A percentile compares a stretch with the other conserved stretches of the same genome.
These are phyloP conservation scores for Amaurobius ferox DNA, from an alignment of 2,888 invertebrate genomes.

Conservation along the genomic window DNA sequence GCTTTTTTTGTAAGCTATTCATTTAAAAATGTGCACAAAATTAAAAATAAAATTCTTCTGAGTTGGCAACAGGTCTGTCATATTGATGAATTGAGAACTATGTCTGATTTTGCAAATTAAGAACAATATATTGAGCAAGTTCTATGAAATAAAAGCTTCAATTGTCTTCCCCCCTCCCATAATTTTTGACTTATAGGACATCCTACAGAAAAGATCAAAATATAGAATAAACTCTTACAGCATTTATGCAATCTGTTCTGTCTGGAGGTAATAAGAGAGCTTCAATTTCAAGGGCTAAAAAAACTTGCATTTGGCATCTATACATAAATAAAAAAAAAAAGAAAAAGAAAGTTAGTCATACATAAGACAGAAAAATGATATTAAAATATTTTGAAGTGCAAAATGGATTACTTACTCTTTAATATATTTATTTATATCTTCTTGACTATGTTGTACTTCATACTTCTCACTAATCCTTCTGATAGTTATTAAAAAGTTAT, in stretches of 20 bases:
- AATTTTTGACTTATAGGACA: too few species aligned
- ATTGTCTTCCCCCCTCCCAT: too few species aligned
- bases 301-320: constrained; percentile 44
- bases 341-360: background rate
- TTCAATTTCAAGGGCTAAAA: constrained; percentile 51
- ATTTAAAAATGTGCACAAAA: too few species aligned
- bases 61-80: too few species aligned
- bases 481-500: constrained; percentile 19
- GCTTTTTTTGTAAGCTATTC: too few species aligned
- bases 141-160: too few species aligned
- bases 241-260: constrained; percentile 18
- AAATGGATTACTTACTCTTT: constrained; percentile 36
- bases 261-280: constrained; percentile 18
- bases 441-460: background rate
- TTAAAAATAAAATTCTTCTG: too few species aligned
- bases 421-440: constrained; percentile 9
- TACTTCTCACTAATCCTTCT: constrained; percentile 40
- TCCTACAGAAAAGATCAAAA: background rate
- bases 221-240: constrained; percentile 4
- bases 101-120: too few species aligned
- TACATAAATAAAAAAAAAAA: background rate
- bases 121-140: too few species aligned
- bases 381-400: background rate
- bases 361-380: background rate
- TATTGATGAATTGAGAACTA: too few species aligned